Evolutionary conservation across 2,113 vertebrate species (phyloP).

Genomic region (Butastur rufipennis): DNA sequence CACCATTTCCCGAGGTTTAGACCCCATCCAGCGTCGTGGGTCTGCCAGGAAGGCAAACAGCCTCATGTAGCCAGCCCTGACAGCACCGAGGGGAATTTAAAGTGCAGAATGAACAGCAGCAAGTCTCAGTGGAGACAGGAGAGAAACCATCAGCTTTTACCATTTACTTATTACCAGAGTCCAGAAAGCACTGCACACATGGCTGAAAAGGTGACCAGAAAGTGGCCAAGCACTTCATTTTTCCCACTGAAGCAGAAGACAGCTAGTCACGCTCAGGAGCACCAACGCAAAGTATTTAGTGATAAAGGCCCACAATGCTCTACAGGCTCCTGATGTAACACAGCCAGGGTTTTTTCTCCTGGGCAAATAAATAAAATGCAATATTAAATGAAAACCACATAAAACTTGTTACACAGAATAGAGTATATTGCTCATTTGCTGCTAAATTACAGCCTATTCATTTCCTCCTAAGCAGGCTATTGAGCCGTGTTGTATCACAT

Average conservation of each 20-base stretch:
- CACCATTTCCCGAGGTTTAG: neutral
- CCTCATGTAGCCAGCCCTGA: neutral
- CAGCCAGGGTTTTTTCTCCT: neutral
- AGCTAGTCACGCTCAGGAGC: neutral
- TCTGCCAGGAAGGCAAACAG: neutral
- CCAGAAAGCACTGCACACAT: neutral
- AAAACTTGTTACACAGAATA: constrained; percentile 17
- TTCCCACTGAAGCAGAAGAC: neutral
- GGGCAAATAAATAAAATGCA: constrained; percentile 32
- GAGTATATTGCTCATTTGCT: constrained; percentile 29
- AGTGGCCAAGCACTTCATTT: neutral
- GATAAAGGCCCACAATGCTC: neutral
- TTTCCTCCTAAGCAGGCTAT: constrained; percentile 36
- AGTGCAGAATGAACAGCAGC: neutral
- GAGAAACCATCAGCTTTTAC: neutral
- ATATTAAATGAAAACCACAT: constrained; percentile 45
- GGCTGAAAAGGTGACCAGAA: neutral
- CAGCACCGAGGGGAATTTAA: fast-evolving
- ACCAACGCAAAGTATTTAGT: neutral
- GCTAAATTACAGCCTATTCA: constrained; percentile 41
- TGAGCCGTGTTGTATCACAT: neutral
- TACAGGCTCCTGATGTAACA: neutral
- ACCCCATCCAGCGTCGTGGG: neutral
- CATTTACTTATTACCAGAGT: neutral
- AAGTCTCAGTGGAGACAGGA: neutral